These are phyloP conservation scores for Elymnias hypermnestra DNA, from an alignment of 1,140 invertebrate species.

Conservation along the genomic window DNA sequence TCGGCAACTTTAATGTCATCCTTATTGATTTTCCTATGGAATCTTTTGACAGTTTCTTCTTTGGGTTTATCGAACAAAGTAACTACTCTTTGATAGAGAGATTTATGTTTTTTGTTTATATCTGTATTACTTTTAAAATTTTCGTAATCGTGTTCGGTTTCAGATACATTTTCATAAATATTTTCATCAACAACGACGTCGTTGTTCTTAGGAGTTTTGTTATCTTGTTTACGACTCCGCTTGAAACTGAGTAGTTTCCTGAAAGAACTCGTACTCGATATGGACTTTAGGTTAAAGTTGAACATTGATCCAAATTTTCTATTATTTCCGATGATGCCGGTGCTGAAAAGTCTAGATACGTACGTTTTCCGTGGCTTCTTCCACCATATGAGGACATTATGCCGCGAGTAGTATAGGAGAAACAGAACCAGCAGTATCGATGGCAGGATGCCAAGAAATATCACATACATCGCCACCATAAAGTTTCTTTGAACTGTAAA, in stretches of 20 bases:
- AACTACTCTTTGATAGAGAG: conserved; percentile 8
- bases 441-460: conserved; percentile 90
- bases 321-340: neutral
- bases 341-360: conserved; percentile 73
- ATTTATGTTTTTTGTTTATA: conserved; percentile 1
- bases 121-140: conserved; percentile 18
- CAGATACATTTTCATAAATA: conserved; percentile 22
- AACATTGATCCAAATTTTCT: conserved; percentile 15
- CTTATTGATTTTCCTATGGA: conserved; percentile 35
- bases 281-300: conserved; percentile 27
- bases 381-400: conserved; percentile 80
- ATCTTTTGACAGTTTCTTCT: conserved; percentile 13
- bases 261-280: conserved; percentile 28
- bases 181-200: conserved; percentile 13
- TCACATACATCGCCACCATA: conserved; percentile 85
- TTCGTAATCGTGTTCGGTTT: conserved; percentile 19
- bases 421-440: conserved; percentile 79
- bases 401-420: conserved; percentile 83
- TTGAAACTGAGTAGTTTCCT: conserved; percentile 31
- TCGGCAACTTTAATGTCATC: conserved; percentile 39
- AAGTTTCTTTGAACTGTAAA: conserved; percentile 83
- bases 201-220: neutral
- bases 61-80: conserved; percentile 15
- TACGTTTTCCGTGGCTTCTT: conserved; percentile 83
- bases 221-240: conserved; percentile 12